These are phyloP conservation scores for Tyrophagus putrescentiae DNA, from an alignment of 1,140 invertebrate genomes.

Conservation along the genomic window DNA sequence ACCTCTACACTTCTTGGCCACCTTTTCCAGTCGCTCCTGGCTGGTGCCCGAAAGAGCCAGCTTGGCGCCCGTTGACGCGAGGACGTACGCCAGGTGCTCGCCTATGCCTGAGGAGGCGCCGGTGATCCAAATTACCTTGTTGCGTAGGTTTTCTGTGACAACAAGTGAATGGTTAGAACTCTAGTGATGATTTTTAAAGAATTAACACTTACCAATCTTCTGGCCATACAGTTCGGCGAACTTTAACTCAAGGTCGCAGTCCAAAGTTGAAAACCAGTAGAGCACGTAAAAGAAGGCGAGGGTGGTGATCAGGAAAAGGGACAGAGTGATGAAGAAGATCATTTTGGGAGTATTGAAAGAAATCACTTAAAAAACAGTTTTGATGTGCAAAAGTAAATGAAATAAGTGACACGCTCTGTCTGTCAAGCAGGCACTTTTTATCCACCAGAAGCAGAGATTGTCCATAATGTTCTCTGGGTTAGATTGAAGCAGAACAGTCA, in stretches of 20 bases:
- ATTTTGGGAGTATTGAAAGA: no score
- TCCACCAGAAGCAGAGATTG: no score
- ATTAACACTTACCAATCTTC: conserved; percentile 3
- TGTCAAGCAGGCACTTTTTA: no score
- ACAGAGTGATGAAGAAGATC: background rate
- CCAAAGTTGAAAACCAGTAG: background rate
- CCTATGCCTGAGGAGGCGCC: conserved; percentile 80
- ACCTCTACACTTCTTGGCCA: conserved; percentile 51
- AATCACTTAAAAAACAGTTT: no score
- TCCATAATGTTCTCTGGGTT: no score
- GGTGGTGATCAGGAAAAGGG: no score
- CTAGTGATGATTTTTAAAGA: conserved; percentile 3
- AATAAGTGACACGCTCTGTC: no score
- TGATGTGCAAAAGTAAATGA: no score
- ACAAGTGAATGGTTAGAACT: background rate
- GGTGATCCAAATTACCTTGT: conserved; percentile 69
- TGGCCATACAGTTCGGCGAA: background rate
- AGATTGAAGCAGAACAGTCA: no score
- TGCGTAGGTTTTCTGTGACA: conserved; percentile 1
- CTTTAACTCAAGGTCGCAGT: conserved; percentile 2
- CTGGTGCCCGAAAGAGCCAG: conserved; percentile 60
- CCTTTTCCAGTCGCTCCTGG: conserved; percentile 50
- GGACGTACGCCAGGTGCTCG: conserved; percentile 51
- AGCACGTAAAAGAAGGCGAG: background rate
- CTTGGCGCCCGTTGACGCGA: conserved; percentile 53